Evolutionary conservation across 2,888 invertebrate genomes (phyloP).

Genomic region (Flexamia atlantica): DNA sequence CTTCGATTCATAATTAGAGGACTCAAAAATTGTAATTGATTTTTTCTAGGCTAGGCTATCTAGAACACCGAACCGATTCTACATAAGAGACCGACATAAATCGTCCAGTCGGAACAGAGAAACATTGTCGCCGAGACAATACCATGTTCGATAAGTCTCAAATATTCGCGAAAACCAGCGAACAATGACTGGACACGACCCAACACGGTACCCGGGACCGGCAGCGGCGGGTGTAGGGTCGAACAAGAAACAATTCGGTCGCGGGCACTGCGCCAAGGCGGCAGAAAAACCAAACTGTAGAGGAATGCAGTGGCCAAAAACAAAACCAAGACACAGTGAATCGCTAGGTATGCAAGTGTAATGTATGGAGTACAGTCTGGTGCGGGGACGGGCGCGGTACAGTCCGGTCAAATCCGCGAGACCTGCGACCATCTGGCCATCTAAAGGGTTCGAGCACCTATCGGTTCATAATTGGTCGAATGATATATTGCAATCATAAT

Average conservation of each 20-base stretch:
- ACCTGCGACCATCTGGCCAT: constrained; percentile 41
- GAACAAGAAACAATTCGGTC: constrained; percentile 48
- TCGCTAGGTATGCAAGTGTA: constrained; percentile 58
- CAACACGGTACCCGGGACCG: not conserved
- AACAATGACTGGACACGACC: constrained; percentile 12
- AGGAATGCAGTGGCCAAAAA: constrained; percentile 59
- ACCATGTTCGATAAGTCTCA: not conserved
- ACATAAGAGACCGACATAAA: no score
- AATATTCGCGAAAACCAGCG: constrained; percentile 10
- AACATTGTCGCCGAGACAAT: not conserved
- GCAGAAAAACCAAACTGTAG: constrained; percentile 54
- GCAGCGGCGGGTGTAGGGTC: not conserved
- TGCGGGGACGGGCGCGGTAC: constrained; percentile 50
- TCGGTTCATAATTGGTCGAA: not conserved
- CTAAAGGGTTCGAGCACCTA: not conserved
- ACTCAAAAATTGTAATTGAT: no score
- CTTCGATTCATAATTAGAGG: no score
- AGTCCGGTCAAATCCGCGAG: constrained; percentile 23
- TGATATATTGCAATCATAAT: no score
- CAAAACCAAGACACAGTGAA: constrained; percentile 55
- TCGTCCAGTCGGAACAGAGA: not conserved
- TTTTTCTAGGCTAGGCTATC: no score
- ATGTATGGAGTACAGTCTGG: constrained; percentile 59
- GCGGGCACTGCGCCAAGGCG: constrained; percentile 50
- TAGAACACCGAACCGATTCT: no score